Evolutionary conservation across 2,888 invertebrate species (phyloP), one percentile per base, ranked within the genome.

Genomic region (Heliconius erato): DNA sequence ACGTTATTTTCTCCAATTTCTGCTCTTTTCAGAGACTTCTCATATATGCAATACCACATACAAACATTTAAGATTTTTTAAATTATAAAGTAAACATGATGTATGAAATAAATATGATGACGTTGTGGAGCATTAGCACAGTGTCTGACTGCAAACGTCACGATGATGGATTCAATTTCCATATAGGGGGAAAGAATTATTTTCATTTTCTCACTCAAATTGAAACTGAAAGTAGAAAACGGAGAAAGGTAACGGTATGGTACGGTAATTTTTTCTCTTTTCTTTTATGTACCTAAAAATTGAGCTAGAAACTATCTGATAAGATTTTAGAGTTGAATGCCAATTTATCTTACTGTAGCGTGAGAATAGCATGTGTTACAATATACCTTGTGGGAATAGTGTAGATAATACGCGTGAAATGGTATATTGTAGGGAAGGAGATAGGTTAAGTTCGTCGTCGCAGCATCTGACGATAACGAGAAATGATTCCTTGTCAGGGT

Each of bases 351-450:
- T 26, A 72, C 28, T 72, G 44, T 49, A 49, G 44, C 72, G 72
- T 72, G 72, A 3, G 72, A 72, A 72, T 72, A 49, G 3, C 16
- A 26, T 40, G 28, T n/a, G 7, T 49, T 44, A 71, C 69, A 71
- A n/a, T n/a, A 71, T 71, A 40, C 5, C 5, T 0, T 72, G 72
- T 72, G 72, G 11, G 72, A 72, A 72, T 28, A 0, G 71, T 26
- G 26, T 19, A 49, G 49, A 72, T 49, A 72, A 72, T 1, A 16
- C 16, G 26, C 72, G 72, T 72, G 72, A 72, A 72, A 49, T 72
- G 9, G 9, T 28, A 26, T 72, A 72, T 26, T 72, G 72, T 26
- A 26, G 26, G 0, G 16, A 26, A 26, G 14, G 67, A 67, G 28
- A 67, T 19, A 28, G 28, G 7, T 32, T 16, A 16, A 63, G 54